Evolutionary conservation across 92 coral and sea anemone genomes (phyloP), one percentile per base, ranked within the genome.

Genomic region (Porites cylindrica): DNA sequence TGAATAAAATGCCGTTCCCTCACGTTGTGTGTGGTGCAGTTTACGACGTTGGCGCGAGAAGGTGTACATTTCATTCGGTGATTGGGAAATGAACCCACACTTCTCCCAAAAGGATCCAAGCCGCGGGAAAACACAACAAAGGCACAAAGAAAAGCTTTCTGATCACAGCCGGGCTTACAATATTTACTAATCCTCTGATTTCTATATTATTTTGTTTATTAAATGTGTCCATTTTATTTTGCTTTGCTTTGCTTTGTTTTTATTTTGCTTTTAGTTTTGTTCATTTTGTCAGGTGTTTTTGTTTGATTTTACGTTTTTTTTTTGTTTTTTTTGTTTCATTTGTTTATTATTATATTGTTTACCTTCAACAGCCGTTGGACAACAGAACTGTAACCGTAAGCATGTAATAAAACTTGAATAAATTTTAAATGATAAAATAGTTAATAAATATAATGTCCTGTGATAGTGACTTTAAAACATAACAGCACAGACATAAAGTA

Each of bases 331-430:
- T 38, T 38, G 5, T 38, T 3, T 38, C 47, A 38, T 38, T 70
- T 70, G 52, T 16, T 83, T 63, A 60, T 13, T 65, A 21, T 78
- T 78, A 3, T 61, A 52, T 74, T 83, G 32, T 58, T 83, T 63
- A 50, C 52, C 72, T 52, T 47, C 87, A 11, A 63, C 80, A 83
- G 87, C 74, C 87, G 51, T 13, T 72, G 87, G 87, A 83, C 80
- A 83, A 83, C 87, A 65, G 81, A 72, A 29, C 87, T 17, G 53
- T 72, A 74, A 83, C 73, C 80, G 87, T 83, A 83, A 83, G 87
- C 87, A 83, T 83, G 87, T 17, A 50, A 53, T 72, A 65, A 82
- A 78, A 76, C 18, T 38, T 78, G 63, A 64, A 43, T 47, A 11
- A 82, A 60, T 9, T 24, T 4, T 43, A 70, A 69, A 23, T 19